Conservation (phyloP, 92 coral and sea anemone species). For the Desmophyllum pertusum region DNA sequence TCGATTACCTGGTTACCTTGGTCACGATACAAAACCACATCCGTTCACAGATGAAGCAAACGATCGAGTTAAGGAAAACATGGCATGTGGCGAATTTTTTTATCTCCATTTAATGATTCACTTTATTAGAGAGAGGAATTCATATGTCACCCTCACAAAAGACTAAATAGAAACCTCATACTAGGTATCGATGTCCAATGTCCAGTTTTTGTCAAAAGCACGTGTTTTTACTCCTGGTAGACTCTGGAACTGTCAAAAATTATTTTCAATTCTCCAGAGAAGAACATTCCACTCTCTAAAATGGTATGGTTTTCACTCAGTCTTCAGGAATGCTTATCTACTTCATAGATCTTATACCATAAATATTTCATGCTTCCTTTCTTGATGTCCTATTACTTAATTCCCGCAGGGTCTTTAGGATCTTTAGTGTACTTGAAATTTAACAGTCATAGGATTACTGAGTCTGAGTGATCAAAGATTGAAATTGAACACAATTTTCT, state of each 20-base stretch:
- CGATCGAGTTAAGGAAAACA: conserved; percentile 9
- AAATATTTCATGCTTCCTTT: conserved; percentile 29
- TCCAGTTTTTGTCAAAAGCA: conserved; percentile 23
- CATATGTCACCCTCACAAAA: conserved; percentile 9
- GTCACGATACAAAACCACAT: conserved; percentile 37
- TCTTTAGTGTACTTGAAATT: conserved; percentile 10
- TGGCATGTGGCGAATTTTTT: conserved; percentile 8
- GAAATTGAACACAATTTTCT: background rate
- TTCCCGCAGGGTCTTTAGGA: conserved; percentile 2
- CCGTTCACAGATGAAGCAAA: conserved; percentile 7
- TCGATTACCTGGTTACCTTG: conserved; percentile 18
- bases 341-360: conserved; percentile 29
- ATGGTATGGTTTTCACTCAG: conserved; percentile 22
- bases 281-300: conserved; percentile 29
- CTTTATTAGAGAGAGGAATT: conserved; percentile 9
- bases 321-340: conserved; percentile 39
- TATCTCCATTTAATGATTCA: background rate
- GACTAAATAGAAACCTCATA: background rate
- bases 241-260: conserved; percentile 15
- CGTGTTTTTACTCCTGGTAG: background rate
- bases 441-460: background rate
- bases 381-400: conserved; percentile 6
- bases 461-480: no score
- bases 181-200: background rate
- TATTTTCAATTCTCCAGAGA: background rate